Conservation (phyloP, 1,140 invertebrate species). For the Drosophila bocki region DNA sequence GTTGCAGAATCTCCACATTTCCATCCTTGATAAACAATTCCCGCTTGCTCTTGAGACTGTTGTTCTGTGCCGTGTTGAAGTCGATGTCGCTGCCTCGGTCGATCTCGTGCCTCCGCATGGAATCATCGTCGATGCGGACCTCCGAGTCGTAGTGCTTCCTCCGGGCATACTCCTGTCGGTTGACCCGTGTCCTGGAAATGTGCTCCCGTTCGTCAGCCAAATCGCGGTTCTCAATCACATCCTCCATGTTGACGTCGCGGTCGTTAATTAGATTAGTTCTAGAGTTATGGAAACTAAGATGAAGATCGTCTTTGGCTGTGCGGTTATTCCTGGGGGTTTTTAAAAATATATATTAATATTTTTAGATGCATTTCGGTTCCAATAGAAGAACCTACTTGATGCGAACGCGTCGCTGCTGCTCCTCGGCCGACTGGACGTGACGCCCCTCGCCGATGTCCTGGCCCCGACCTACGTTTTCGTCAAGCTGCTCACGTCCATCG, state of each 20-base stretch:
- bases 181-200: constrained; percentile 79
- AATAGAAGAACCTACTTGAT: constrained; percentile 60
- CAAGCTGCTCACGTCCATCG: constrained; percentile 86
- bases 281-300: constrained; percentile 84
- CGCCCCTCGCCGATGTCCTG: constrained; percentile 41
- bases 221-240: constrained; percentile 86
- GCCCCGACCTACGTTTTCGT: constrained; percentile 77
- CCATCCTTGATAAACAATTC: constrained; percentile 93
- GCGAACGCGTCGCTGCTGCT: constrained; percentile 76
- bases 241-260: constrained; percentile 87
- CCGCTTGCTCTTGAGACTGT: constrained; percentile 85
- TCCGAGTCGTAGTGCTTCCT: constrained; percentile 89
- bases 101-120: constrained; percentile 90
- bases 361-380: rapidly evolving
- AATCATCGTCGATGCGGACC: constrained; percentile 88
- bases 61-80: constrained; percentile 84
- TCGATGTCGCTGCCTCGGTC: constrained; percentile 90
- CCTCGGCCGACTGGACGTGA: constrained; percentile 71
- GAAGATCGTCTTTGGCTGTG: constrained; percentile 80
- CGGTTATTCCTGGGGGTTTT: constrained; percentile 57
- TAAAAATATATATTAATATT: not conserved
- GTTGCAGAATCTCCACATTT: constrained; percentile 91
- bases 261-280: constrained; percentile 86
- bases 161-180: constrained; percentile 82
- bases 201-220: constrained; percentile 85